These are phyloP conservation scores for Anadara kagoshimensis DNA, from an alignment of 1,140 invertebrate species.

Conservation along the genomic window DNA sequence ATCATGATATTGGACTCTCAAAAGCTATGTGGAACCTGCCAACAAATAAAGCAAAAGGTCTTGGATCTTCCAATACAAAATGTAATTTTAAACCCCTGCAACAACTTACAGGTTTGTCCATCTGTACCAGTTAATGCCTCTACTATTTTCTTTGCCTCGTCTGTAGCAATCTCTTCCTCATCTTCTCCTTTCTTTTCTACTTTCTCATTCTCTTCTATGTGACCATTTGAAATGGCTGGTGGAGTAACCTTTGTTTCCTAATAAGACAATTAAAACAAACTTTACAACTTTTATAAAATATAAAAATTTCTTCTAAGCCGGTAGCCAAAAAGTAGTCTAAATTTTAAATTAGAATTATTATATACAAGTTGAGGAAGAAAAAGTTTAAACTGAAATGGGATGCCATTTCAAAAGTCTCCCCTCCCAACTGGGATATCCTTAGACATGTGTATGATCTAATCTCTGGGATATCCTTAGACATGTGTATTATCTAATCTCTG, in stretches of 20 bases:
- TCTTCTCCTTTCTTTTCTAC: slow-evolving; percentile 54
- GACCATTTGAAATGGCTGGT: slow-evolving; percentile 11
- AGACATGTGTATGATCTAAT: no score
- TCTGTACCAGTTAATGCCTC: slow-evolving; percentile 84
- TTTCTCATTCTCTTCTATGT: slow-evolving; percentile 31
- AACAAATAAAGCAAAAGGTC: no score
- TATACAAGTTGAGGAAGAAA: no score
- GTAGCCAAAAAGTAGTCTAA: not conserved
- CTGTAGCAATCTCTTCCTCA: slow-evolving; percentile 74
- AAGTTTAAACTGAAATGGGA: no score
- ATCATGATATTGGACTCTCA: no score
- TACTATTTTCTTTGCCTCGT: slow-evolving; percentile 94
- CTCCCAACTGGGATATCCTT: no score
- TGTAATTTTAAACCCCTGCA: no score
- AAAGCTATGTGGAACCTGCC: no score
- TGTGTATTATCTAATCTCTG: no score
- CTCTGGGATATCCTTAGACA: no score
- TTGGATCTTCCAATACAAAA: no score
- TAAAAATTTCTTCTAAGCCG: not conserved
- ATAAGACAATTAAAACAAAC: not conserved
- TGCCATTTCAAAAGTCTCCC: no score
- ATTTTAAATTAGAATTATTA: not conserved
- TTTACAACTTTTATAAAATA: not conserved
- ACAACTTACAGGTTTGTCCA: slow-evolving; percentile 54
- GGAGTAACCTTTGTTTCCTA: slow-evolving; percentile 18